These are phyloP conservation scores for Falco berigora DNA, from an alignment of 2,797 vertebrate species.

Conservation along the genomic window DNA sequence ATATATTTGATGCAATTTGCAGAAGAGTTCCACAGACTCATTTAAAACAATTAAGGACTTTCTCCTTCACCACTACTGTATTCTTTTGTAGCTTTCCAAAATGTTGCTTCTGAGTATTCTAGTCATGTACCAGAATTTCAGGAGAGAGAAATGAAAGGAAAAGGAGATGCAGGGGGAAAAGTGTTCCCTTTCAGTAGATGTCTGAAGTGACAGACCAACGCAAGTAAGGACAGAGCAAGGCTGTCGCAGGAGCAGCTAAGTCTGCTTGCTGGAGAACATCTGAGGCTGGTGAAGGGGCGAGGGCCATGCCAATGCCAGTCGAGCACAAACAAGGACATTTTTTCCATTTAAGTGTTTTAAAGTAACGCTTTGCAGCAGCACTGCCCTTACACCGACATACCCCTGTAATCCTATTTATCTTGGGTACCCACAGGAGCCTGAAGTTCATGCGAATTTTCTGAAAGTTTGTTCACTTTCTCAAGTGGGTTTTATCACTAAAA, in stretches of 20 bases:
- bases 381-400: background rate
- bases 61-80: background rate
- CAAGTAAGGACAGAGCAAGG: background rate
- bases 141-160: background rate
- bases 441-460: background rate
- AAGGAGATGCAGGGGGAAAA: background rate
- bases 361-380: background rate
- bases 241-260: background rate
- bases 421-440: background rate
- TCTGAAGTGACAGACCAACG: background rate
- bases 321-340: background rate
- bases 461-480: background rate
- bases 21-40: background rate
- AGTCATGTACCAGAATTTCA: background rate
- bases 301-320: background rate
- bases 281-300: accelerated
- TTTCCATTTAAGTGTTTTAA: background rate
- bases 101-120: background rate
- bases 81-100: background rate
- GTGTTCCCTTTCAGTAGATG: background rate
- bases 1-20: background rate
- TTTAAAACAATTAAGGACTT: background rate
- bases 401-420: background rate
- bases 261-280: background rate
- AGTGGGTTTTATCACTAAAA: background rate